Conservation (phyloP, 53 echinoderm and acorn worm genomes). For the Zoroaster sp. region DNA sequence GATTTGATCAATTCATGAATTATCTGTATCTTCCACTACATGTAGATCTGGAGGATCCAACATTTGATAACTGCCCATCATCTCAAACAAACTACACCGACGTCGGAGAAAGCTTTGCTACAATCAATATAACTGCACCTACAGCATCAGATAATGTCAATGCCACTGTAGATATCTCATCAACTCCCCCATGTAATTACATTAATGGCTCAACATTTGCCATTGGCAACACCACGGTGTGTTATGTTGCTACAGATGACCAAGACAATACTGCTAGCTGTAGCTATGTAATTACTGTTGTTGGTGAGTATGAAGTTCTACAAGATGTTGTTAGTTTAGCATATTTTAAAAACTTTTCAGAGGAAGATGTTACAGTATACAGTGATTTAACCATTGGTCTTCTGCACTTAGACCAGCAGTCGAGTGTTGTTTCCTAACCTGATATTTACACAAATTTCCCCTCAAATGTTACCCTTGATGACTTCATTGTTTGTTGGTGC, state of each 20-base stretch:
- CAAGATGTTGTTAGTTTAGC: background rate
- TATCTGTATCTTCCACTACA: too few relatives aligned
- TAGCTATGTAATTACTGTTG: background rate
- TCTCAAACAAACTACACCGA: background rate
- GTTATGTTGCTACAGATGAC: background rate
- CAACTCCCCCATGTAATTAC: background rate
- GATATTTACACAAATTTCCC: too few relatives aligned
- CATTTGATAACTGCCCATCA: background rate
- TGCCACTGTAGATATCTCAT: background rate
- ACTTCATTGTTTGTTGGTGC: too few relatives aligned
- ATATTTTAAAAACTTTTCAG: too few relatives aligned
- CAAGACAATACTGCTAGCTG: background rate
- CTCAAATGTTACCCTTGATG: too few relatives aligned
- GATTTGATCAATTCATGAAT: too few relatives aligned
- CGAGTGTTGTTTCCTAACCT: too few relatives aligned
- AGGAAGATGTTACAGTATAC: too few relatives aligned
- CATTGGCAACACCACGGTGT: background rate
- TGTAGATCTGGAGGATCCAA: too few relatives aligned
- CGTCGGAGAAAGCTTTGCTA: background rate
- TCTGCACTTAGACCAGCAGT: too few relatives aligned
- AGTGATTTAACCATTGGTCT: too few relatives aligned
- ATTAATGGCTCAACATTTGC: background rate
- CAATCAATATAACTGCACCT: background rate
- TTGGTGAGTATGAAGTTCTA: background rate
- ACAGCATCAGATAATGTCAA: background rate